Evolutionary conservation across 2,888 invertebrate species (phyloP).

Genomic region (Nomada lathburiana): DNA sequence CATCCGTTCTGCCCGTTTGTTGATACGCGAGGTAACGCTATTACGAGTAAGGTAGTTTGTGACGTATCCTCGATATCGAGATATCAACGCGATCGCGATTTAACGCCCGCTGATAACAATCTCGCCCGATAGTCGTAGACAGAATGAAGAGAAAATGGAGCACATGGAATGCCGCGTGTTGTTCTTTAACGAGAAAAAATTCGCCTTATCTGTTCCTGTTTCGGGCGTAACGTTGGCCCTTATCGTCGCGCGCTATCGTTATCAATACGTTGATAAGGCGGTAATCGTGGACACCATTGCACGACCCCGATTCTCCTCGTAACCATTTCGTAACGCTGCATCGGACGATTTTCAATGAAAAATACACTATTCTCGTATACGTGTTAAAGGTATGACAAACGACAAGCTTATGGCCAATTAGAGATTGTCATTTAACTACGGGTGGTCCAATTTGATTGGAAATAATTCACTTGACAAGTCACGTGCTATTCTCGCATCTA

Average conservation of each 20-base stretch:
- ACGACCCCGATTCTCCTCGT: slow-evolving; percentile 39
- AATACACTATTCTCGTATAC: not conserved
- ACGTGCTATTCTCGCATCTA: not conserved
- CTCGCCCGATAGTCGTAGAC: not conserved
- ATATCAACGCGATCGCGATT: not conserved
- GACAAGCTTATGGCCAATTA: not conserved
- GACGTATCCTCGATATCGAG: slow-evolving; percentile 13
- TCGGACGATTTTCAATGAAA: not conserved
- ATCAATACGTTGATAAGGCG: slow-evolving; percentile 34
- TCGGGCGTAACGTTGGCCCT: slow-evolving; percentile 14
- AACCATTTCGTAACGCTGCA: slow-evolving; percentile 25
- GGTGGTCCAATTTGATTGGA: no score
- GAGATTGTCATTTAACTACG: no score
- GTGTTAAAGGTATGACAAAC: not conserved
- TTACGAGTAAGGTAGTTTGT: not conserved
- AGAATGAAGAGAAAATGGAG: not conserved
- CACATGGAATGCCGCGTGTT: slow-evolving; percentile 11
- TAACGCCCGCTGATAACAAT: not conserved
- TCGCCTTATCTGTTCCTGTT: slow-evolving; percentile 38
- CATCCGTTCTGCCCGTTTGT: not conserved
- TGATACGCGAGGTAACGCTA: not conserved
- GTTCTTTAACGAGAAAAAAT: slow-evolving; percentile 38
- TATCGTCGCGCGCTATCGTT: slow-evolving; percentile 42
- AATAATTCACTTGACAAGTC: not conserved
- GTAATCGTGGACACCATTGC: slow-evolving; percentile 28